Percentiles rank a stretch among this genome's conserved stretches.
Conservation (phyloP, 2,888 invertebrate species). For the Drosophila anomalata region DNA sequence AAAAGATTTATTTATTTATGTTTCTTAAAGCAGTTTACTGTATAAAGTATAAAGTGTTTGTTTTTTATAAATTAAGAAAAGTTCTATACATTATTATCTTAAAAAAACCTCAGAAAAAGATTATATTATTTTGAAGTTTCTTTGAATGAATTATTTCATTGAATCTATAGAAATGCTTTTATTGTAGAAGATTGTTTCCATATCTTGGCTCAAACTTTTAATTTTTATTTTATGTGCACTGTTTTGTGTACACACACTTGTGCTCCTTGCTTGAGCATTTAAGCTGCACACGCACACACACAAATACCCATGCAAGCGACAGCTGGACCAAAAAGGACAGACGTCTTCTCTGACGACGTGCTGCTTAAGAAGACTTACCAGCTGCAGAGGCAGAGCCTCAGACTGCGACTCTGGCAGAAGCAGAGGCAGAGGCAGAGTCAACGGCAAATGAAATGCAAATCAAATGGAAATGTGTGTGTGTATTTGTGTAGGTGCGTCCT, state of each 20-base stretch:
- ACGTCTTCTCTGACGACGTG: conserved; percentile 56
- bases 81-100: no score
- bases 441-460: conserved; percentile 71
- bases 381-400: conserved; percentile 18
- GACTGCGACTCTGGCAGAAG: conserved; percentile 2
- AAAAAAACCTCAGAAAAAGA: no score
- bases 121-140: no score
- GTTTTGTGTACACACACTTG: conserved; percentile 3
- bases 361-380: conserved; percentile 74
- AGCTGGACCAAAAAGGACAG: conserved; percentile 35
- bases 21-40: no score
- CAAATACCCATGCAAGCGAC: conserved; percentile 8
- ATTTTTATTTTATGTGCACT: conserved; percentile 11
- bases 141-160: no score
- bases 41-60: no score
- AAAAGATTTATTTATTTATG: neutral
- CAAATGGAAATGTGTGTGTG: conserved; percentile 46
- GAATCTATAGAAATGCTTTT: no score
- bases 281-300: conserved; percentile 46
- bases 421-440: conserved; percentile 16
- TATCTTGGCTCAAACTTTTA: neutral
- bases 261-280: conserved; percentile 53
- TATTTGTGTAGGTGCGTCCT: neutral
- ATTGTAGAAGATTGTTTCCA: neutral
- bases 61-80: no score